A percentile compares a stretch with the other conserved stretches of the same genome.
These are phyloP conservation scores for Hololepta plana DNA, from an alignment of 2,888 invertebrate genomes.

Conservation along the genomic window DNA sequence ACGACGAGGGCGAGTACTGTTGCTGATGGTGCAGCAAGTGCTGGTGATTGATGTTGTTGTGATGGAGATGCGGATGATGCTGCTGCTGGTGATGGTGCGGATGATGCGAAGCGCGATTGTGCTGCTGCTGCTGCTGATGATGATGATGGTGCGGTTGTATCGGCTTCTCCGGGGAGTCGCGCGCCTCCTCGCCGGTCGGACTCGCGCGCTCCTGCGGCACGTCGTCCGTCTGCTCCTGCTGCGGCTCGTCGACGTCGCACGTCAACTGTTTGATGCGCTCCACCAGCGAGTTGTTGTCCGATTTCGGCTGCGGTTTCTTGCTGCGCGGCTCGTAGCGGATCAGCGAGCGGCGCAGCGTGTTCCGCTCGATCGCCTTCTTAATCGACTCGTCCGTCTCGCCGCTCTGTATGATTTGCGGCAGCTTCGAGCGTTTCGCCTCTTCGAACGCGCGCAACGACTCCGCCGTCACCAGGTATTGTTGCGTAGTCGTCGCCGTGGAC, in stretches of 20 bases:
- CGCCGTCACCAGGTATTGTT: slow-evolving; percentile 45
- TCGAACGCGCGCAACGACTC: slow-evolving; percentile 58
- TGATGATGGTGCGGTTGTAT: too few species aligned
- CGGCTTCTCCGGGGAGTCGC: slow-evolving; percentile 24
- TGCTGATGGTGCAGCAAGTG: too few species aligned
- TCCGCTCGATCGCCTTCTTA: slow-evolving; percentile 63
- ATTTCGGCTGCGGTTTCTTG: slow-evolving; percentile 32
- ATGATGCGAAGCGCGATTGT: too few species aligned
- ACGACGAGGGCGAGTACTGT: too few species aligned
- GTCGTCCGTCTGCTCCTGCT: slow-evolving; percentile 24
- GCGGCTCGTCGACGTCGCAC: slow-evolving; percentile 63
- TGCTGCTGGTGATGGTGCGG: too few species aligned
- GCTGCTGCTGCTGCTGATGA: too few species aligned
- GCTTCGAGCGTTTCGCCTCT: slow-evolving; percentile 37
- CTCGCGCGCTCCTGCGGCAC: slow-evolving; percentile 27
- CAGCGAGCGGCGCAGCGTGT: slow-evolving; percentile 61
- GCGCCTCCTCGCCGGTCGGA: slow-evolving; percentile 46
- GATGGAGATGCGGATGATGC: too few species aligned
- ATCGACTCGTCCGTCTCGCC: slow-evolving; percentile 44
- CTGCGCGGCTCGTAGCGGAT: slow-evolving; percentile 40
- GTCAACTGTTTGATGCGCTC: slow-evolving; percentile 75
- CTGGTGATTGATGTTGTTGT: too few species aligned
- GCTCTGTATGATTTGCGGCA: slow-evolving; percentile 30
- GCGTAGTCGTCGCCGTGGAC: slow-evolving; percentile 17
- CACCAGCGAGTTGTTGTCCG: slow-evolving; percentile 63